Percentiles rank a stretch among this genome's conserved stretches.
phyloP scores from a whole-genome alignment of 2,888 invertebrate species.

The Phaonia tiefii region DNA sequence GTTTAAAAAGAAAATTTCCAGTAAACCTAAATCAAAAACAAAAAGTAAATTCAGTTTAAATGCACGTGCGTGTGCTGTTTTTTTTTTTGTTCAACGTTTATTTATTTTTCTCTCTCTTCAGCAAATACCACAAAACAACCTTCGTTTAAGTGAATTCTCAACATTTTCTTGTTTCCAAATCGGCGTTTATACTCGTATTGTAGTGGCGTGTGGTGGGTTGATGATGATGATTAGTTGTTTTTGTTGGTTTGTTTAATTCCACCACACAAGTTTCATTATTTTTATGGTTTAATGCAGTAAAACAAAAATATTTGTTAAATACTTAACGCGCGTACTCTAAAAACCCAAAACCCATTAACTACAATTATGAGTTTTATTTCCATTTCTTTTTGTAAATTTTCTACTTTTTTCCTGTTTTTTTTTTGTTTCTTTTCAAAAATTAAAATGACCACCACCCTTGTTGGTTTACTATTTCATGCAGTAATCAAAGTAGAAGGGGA shows the following conservation, averaged over 20 bases:
- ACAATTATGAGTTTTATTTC: slow-evolving; percentile 40
- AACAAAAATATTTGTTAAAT: slow-evolving; percentile 62
- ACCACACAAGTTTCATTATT: background rate
- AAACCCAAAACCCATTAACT: slow-evolving; percentile 50
- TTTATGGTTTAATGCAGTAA: slow-evolving; percentile 40
- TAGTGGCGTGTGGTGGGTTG: background rate
- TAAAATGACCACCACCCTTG: too few species aligned
- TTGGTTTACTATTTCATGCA: too few species aligned
- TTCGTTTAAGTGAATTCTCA: background rate
- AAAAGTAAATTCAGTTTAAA: background rate
- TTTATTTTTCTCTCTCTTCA: too few species aligned
- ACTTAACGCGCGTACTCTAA: slow-evolving; percentile 39
- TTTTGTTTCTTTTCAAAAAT: too few species aligned
- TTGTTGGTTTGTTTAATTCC: too few species aligned
- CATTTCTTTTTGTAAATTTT: slow-evolving; percentile 30
- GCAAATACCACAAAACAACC: background rate
- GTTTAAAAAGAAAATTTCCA: background rate
- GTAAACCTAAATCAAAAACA: background rate
- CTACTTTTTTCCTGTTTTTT: too few species aligned
- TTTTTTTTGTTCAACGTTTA: background rate
- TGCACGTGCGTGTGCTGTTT: slow-evolving; percentile 29
- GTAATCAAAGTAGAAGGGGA: too few species aligned
- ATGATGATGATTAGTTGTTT: background rate
- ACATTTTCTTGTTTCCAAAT: background rate
- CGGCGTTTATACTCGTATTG: background rate